These are phyloP conservation scores for Neolamprologus caudopunctatus DNA, from an alignment of 2,113 vertebrate species.

Conservation along the genomic window DNA sequence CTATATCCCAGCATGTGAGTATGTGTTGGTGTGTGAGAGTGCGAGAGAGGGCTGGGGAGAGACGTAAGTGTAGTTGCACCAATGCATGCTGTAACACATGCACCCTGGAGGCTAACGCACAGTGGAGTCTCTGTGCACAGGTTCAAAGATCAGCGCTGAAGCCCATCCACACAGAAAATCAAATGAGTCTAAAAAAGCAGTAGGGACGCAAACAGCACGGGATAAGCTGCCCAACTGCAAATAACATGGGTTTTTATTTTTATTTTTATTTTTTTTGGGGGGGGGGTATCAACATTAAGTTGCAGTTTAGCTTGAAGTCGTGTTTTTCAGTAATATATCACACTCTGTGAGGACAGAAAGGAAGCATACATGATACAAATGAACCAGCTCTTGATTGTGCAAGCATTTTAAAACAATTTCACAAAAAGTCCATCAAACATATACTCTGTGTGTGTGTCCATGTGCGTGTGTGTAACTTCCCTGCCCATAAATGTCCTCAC, in stretches of 20 bases:
- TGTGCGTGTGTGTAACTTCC: background rate
- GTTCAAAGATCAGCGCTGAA: conserved; percentile 30
- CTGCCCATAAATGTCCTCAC: background rate
- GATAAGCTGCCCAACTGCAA: background rate
- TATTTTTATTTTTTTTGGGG: background rate
- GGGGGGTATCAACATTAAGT: background rate
- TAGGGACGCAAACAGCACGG: background rate
- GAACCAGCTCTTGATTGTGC: background rate
- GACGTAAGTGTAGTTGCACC: background rate
- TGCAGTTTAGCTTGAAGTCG: background rate
- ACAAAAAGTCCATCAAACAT: background rate
- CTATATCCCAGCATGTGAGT: conserved; percentile 28
- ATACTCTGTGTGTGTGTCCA: background rate
- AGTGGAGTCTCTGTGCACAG: conserved; percentile 4
- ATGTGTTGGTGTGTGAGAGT: background rate
- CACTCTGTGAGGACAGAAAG: background rate
- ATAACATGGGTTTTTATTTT: background rate
- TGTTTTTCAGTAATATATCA: background rate
- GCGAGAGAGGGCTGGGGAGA: background rate
- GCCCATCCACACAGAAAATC: conserved; percentile 42
- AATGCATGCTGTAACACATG: conserved; percentile 14
- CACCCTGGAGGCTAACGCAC: background rate
- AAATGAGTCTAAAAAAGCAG: background rate
- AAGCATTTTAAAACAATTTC: background rate
- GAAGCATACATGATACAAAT: background rate